phyloP scores from a whole-genome alignment of 2,888 invertebrate genomes.

The Apotomis turbidana region DNA sequence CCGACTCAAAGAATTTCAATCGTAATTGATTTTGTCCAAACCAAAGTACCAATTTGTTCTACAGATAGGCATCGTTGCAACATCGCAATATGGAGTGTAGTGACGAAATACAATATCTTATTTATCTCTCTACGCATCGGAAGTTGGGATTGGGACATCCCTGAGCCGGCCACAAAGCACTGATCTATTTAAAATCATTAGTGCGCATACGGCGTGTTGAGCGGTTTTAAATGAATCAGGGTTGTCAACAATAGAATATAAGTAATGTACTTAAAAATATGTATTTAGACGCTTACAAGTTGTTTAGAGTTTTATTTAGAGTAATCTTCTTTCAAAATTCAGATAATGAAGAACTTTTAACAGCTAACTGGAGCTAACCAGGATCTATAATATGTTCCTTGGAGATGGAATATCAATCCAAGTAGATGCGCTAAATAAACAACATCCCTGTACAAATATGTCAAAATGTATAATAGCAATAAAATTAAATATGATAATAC shows the following conservation, averaged over 20 bases:
- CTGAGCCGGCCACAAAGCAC: constrained; percentile 2
- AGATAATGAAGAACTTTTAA: no score
- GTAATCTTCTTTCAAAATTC: no score
- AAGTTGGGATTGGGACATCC: constrained; percentile 26
- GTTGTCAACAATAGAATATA: not conserved
- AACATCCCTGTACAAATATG: no score
- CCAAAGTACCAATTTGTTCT: constrained; percentile 30
- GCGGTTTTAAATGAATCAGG: not conserved
- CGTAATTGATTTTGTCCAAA: constrained; percentile 37
- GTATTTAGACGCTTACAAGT: no score
- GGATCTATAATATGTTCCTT: no score
- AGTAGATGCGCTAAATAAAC: no score
- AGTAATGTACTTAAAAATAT: no score
- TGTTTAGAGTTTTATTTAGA: no score
- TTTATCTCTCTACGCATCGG: constrained; percentile 33
- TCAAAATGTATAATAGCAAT: no score
- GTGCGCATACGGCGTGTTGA: not conserved
- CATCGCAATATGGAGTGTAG: constrained; percentile 29
- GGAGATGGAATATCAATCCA: no score
- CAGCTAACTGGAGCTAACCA: no score
- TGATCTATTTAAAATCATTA: constrained; percentile 18
- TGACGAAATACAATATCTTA: constrained; percentile 35
- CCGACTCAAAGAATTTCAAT: constrained; percentile 10
- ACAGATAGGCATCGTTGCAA: constrained; percentile 37
- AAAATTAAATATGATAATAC: no score